phyloP scores from a whole-genome alignment of 1,140 invertebrate species.

The Listronotus bonariensis region DNA sequence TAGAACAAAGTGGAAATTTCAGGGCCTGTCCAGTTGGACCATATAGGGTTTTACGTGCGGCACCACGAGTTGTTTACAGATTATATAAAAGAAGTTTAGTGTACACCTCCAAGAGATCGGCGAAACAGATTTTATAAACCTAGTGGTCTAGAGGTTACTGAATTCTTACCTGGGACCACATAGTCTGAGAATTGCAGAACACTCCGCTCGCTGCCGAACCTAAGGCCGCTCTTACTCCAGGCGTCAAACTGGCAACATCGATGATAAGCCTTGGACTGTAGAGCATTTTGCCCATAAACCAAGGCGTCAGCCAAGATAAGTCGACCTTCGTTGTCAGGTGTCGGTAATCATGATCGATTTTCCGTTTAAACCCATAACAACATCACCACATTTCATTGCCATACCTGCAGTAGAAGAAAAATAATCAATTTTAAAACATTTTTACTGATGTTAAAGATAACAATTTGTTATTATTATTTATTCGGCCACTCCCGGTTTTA shows the following conservation, averaged over 20 bases:
- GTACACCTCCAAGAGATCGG: no score
- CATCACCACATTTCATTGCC: constrained; percentile 77
- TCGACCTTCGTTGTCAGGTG: constrained; percentile 79
- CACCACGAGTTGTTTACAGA: no score
- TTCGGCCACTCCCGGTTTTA: not conserved
- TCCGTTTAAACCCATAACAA: constrained; percentile 75
- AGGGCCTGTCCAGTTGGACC: no score
- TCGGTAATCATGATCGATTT: constrained; percentile 79
- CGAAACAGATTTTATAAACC: no score
- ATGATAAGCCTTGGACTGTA: constrained; percentile 67
- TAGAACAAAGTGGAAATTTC: no score
- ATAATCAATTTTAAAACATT: no score
- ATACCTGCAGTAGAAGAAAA: constrained; percentile 36
- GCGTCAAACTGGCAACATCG: constrained; percentile 72
- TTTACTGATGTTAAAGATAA: no score
- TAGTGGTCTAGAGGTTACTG: not conserved
- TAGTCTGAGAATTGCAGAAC: constrained; percentile 60
- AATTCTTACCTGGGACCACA: constrained; percentile 55
- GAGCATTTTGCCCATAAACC: constrained; percentile 69
- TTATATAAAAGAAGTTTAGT: no score
- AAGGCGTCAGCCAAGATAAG: constrained; percentile 77
- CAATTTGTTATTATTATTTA: not conserved
- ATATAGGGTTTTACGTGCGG: no score
- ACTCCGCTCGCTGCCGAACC: constrained; percentile 63
- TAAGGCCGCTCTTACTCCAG: constrained; percentile 57